Evolutionary conservation across 2,113 vertebrate genomes (phyloP), one percentile per base, ranked within the genome.

Genomic region (Notarius lentiginosus): DNA sequence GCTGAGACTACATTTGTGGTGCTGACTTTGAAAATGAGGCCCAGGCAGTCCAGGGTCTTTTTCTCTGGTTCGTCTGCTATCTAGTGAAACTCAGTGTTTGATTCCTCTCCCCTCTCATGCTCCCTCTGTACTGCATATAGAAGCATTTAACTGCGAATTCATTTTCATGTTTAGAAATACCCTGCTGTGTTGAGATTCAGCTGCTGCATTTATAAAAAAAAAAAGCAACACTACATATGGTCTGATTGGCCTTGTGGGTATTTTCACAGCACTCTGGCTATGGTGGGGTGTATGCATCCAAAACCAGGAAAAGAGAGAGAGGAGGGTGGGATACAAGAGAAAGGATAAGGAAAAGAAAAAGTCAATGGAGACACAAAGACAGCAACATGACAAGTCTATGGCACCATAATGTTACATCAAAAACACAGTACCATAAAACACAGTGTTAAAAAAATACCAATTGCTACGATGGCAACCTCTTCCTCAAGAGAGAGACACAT

Each of bases 81-180:
- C 91, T 89, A 81, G 90, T 92, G 91, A 93, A 92, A 93, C 91
- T 86, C 90, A 75, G 91, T 91, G 87, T 94, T 94, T 95, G 92
- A 93, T 93, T 94, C 81, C 79, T 22, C 79, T 76, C 22, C 24
- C 77, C 30, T 60, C 56, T 80, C 79, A 65, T 81, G 51, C 89
- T 87, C 86, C 88, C 87, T 91, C 87, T 90, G 9, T 87, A 89
- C 93, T 92, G 92, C 91, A 94, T 93, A 94, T 92, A 94, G 93
- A 92, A 94, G 92, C 91, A 94, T 95, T 95, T 95, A 95, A 89
- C 93, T 92, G 91, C 90, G 92, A 94, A 95, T 95, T 94, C 90
- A 95, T 95, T 95, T 96, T 94, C 93, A 91, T 92, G 93, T 95
- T 95, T 94, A 92, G 92, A 94, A 92, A 91, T 91, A 93, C 91